Conservation (phyloP, 2,113 vertebrate genomes). For the Halcyon malimbica region DNA sequence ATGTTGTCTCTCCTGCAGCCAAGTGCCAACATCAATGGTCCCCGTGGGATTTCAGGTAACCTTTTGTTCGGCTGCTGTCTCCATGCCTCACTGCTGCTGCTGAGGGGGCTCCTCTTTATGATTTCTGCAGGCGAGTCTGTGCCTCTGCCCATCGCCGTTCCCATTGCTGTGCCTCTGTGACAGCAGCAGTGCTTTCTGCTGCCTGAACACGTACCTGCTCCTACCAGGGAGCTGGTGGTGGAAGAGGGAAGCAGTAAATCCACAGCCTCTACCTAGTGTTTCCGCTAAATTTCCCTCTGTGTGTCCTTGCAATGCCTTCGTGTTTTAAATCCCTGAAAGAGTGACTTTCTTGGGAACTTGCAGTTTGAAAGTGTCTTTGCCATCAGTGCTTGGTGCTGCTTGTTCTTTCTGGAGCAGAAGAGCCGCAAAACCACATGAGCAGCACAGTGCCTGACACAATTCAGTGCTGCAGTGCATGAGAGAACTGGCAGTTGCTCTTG, state of each 20-base stretch:
- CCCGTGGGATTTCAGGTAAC: not conserved
- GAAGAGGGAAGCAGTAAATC: not conserved
- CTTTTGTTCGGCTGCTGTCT: not conserved
- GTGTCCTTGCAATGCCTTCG: not conserved
- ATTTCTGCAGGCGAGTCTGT: not conserved
- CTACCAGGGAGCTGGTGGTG: not conserved
- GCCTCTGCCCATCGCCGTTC: not conserved
- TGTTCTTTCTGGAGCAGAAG: not conserved
- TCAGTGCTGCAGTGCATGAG: conserved; percentile 18
- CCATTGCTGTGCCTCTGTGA: not conserved
- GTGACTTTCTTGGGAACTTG: not conserved
- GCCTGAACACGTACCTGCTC: not conserved
- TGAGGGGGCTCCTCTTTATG: not conserved
- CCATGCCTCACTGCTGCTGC: not conserved
- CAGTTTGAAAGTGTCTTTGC: not conserved
- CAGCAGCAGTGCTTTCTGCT: not conserved
- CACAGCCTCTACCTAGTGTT: not conserved
- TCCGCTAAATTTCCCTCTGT: accelerated
- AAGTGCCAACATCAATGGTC: accelerated
- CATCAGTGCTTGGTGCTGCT: not conserved
- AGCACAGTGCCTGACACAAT: not conserved
- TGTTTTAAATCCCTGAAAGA: not conserved
- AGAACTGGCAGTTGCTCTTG: conserved; percentile 9
- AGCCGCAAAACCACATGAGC: not conserved
- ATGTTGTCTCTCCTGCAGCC: not conserved